Base-by-base conservation (phyloP, 2,113 vertebrate genomes). In the Bostrychus sinensis region DNA sequence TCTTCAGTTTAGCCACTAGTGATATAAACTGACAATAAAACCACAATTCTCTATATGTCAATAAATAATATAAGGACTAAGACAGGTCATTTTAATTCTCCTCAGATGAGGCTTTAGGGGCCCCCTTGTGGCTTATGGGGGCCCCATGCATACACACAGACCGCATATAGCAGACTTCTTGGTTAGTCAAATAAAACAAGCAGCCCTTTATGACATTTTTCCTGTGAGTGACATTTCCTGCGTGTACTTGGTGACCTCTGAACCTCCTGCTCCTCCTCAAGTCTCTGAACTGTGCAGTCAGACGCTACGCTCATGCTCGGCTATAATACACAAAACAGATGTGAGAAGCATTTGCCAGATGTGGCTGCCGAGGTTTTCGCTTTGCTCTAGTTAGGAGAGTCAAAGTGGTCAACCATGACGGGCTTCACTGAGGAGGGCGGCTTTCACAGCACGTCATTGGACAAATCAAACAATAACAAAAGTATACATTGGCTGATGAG, bases 271-370 rank as follows among this genome's bases (percentile, higher is more conserved):
- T 50, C 26, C 3, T 26, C 51, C 57, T 26, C 5, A 61, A 1
- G 68, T 80, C 70, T 72, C 72, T 2, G 39, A 61, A 72, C 56
- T 59, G 55, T 62, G 56, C 65, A 54, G 69, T 75, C 41, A 50
- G 69, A 45, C 66, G 51, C 16, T 16, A 62, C 45, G 62, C 69
- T 66, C 69, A 56, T 83, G 85, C 80, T 45, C 69, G 65, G 62
- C 65, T 50, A 71, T 72, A 64, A 86, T 88, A 78, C 72, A 56
- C 72, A 81, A 89, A 88, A 72, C 87, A 89, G 83, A 89, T 89
- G 85, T 83, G 72, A 39, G 67, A 60, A 25, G 53, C 53, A 4
- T 61, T 72, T 86, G 76, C 85, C 87, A 88, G 87, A 89, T 89
- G 83, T 82, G 71, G 78, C 78, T 61, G 71, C 70, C 64, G 68